Conservation (phyloP, 2,888 invertebrate genomes). For the Sylvicola cinctus region DNA sequence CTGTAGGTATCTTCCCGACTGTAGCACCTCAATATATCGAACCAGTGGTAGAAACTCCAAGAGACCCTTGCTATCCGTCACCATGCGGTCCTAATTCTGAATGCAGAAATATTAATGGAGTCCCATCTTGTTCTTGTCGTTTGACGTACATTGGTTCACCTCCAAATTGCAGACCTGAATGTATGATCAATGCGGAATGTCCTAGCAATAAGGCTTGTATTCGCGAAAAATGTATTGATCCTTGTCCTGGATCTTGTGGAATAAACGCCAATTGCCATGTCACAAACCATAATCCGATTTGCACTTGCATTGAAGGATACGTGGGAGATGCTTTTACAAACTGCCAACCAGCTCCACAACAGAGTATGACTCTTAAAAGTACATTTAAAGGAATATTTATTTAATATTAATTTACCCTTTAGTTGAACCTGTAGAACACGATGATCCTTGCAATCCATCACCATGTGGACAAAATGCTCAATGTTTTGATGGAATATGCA, state of each 20-base stretch:
- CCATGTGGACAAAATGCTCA: constrained; percentile 64
- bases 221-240: constrained; percentile 59
- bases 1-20: constrained; percentile 49
- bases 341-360: constrained; percentile 15
- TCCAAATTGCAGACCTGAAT: constrained; percentile 61
- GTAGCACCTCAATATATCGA: constrained; percentile 50
- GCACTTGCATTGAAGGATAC: constrained; percentile 34
- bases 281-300: constrained; percentile 44
- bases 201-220: constrained; percentile 55
- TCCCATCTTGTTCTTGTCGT: constrained; percentile 59
- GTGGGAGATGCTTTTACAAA: constrained; percentile 33
- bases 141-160: constrained; percentile 58
- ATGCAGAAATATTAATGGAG: constrained; percentile 51
- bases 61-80: constrained; percentile 48
- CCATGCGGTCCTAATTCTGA: constrained; percentile 71
- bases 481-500: constrained; percentile 61
- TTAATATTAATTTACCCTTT: neutral
- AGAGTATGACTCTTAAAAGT: neutral
- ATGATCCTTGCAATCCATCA: constrained; percentile 54
- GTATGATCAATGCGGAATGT: constrained; percentile 60
- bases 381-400: neutral
- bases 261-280: constrained; percentile 50
- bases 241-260: constrained; percentile 67
- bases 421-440: constrained; percentile 29
- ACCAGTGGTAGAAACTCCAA: constrained; percentile 38